Evolutionary conservation across 2,888 invertebrate species (phyloP).

Genomic region (Cataglyphis livida): DNA sequence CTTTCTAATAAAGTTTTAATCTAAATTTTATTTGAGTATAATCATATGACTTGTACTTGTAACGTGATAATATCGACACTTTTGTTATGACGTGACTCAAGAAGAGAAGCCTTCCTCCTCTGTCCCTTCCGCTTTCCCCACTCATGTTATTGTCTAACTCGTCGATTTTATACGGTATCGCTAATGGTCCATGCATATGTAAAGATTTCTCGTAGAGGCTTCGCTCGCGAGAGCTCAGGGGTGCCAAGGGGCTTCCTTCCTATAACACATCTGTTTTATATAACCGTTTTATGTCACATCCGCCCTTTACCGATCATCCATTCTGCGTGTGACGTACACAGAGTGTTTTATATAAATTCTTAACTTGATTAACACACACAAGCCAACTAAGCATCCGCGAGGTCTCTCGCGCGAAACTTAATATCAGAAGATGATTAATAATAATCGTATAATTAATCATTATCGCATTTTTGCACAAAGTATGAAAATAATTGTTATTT

Average conservation of each 20-base stretch:
- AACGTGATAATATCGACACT: constrained; percentile 9
- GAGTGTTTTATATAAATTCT: constrained; percentile 83
- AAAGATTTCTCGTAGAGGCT: constrained; percentile 79
- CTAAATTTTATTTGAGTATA: not conserved
- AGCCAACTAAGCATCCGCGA: not conserved
- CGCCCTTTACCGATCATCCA: constrained; percentile 74
- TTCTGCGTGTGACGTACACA: constrained; percentile 41
- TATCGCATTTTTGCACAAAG: not conserved
- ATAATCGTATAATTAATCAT: not conserved
- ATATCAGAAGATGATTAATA: not conserved
- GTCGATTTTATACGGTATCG: constrained; percentile 71
- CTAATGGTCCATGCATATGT: constrained; percentile 82
- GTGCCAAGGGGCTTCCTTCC: constrained; percentile 67
- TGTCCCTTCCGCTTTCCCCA: not conserved
- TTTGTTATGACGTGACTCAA: constrained; percentile 65
- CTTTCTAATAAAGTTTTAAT: not conserved
- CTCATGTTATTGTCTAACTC: constrained; percentile 41
- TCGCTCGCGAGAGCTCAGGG: constrained; percentile 62
- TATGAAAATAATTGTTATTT: not conserved
- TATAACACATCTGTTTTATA: constrained; percentile 80
- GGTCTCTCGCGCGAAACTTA: constrained; percentile 6
- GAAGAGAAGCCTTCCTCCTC: constrained; percentile 11
- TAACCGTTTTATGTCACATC: constrained; percentile 81
- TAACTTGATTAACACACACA: constrained; percentile 83
- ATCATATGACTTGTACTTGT: not conserved